phyloP scores from a whole-genome alignment of 2,113 vertebrate species.

The Coreoperca whiteheadi region DNA sequence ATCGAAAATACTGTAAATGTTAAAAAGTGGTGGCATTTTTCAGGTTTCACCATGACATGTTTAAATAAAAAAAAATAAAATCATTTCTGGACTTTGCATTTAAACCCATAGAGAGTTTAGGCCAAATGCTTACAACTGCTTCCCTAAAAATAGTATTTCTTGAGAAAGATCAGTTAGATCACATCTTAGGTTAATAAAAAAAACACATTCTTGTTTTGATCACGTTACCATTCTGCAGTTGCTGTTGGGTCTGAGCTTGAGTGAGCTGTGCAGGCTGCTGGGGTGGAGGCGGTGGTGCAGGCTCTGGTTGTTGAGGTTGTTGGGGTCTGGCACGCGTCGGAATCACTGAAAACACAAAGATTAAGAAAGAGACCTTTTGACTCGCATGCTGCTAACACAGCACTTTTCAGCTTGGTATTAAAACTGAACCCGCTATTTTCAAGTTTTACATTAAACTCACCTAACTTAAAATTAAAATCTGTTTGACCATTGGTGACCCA shows the following conservation, averaged over 20 bases:
- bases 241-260: slow-evolving; percentile 86
- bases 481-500: not conserved
- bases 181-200: not conserved
- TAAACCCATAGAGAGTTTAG: not conserved
- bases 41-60: not conserved
- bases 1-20: not conserved
- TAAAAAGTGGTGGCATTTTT: not conserved
- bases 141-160: not conserved
- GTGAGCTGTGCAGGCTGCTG: slow-evolving; percentile 80
- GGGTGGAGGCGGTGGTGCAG: slow-evolving; percentile 84
- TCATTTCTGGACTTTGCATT: not conserved
- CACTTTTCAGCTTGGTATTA: not conserved
- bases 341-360: slow-evolving; percentile 82
- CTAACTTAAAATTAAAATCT: not conserved
- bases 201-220: not conserved
- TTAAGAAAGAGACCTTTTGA: not conserved
- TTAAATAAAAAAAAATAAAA: not conserved
- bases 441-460: not conserved
- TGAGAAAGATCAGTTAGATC: not conserved
- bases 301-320: slow-evolving; percentile 89
- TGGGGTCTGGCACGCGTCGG: slow-evolving; percentile 90
- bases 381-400: not conserved
- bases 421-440: not conserved
- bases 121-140: not conserved
- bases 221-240: slow-evolving; percentile 93